Evolutionary conservation across 2,797 vertebrate genomes (phyloP).

Genomic region (Pyrocephalus nanus): DNA sequence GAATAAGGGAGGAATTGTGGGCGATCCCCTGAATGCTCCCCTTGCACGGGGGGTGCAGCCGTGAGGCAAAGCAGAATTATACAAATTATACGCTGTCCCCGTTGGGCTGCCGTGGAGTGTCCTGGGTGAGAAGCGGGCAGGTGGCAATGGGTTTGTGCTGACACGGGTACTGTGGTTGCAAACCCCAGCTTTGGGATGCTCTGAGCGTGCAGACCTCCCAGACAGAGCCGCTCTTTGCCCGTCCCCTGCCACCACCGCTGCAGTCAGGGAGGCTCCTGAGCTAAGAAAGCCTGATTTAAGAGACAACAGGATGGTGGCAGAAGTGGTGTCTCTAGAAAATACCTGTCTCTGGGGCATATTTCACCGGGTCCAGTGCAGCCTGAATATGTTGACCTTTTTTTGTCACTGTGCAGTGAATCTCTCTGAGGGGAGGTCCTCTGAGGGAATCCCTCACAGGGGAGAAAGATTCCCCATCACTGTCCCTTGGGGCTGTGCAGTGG

Average conservation of each 20-base stretch:
- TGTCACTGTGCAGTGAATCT: background rate
- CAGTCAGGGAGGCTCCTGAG: background rate
- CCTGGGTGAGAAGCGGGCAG: background rate
- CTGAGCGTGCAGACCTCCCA: background rate
- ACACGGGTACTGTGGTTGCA: background rate
- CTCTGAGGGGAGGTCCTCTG: too few species aligned
- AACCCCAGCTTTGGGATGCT: background rate
- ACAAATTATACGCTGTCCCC: background rate
- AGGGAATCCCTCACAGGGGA: background rate
- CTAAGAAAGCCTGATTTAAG: background rate
- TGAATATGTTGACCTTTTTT: background rate
- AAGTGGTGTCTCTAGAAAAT: background rate
- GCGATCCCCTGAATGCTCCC: background rate
- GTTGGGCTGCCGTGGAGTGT: fast-evolving
- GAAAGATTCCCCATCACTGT: background rate
- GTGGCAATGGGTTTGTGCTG: background rate
- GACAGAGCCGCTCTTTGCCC: background rate
- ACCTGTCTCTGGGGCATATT: background rate
- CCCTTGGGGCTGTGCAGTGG: background rate
- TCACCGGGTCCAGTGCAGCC: background rate
- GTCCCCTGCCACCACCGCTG: fast-evolving
- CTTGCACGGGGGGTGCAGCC: background rate
- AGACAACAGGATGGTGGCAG: background rate
- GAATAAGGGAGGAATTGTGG: background rate
- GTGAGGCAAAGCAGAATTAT: background rate